Base-by-base conservation (phyloP, 2,888 invertebrate species). In the Cryptocephalus primarius region DNA sequence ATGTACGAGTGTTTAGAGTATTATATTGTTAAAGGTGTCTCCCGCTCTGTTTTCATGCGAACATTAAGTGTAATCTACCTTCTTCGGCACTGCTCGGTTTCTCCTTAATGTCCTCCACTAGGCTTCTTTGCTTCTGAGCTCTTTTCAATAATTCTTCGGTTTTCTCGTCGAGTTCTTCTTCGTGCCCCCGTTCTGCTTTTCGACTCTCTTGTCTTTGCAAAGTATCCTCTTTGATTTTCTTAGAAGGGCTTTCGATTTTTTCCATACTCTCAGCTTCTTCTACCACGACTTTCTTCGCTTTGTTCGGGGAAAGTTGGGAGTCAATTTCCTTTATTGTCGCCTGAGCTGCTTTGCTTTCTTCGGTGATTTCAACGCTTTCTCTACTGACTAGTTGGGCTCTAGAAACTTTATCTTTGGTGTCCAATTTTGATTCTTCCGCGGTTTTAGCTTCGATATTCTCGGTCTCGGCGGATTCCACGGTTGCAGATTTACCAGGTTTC, bases 51-150 rank as follows among this genome's bases (percentile, higher is more conserved):
- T 22, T 2, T 22, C 22, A 22, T 22, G 22, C 22, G 22, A 22
- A 22, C 22, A 22, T 22, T 22, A 4, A 22, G 22, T 22, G 22
- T 22, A 6, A 22, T 22, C 31, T 32, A 40, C 31, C 40, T 40
- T 40, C 44, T 47, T 45, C 48, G 51, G 45, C 60, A 63, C 50
- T 56, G 59, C 39, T 47, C 36, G 54, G 46, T 48, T 59, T 75
- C 62, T 78, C 74, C 49, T 81, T 71, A 58, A 83, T 80, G 68
- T 84, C 82, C 56, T 80, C 82, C 60, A 84, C 73, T 59, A 82
- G 77, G 68, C 79, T 82, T 66, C 83, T 76, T 66, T 85, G 83
- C 60, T 76, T 76, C 65, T 80, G 76, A 55, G 82, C 80, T 59
- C 81, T 75, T 65, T 71, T 75, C 42, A 84, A 70, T 47, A 84